Evolutionary conservation across 2,797 vertebrate species (phyloP), one percentile per base, ranked within the genome.

Genomic region (Onychomys torridus): DNA sequence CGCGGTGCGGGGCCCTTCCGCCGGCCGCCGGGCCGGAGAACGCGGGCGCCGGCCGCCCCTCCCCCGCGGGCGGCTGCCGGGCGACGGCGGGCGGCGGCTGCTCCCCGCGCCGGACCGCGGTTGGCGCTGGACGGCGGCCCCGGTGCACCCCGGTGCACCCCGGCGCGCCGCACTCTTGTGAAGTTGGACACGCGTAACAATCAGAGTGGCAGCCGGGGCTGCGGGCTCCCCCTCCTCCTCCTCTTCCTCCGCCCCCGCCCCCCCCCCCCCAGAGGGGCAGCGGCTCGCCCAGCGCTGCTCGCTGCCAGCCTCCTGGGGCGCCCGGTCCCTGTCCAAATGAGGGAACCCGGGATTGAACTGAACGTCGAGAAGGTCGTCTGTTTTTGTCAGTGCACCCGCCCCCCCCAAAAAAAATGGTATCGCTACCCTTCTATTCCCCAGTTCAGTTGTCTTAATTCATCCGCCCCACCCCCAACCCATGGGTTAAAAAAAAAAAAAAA

Each of bases 1-100:
- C 98, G 95, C 86, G 95, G 27, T 19, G 93, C 71, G 91, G 95
- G 76, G 95, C 98, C 94, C 82, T 96, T 94, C 94, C 63, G 97
- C 91, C 95, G 94, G 96, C 97, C 59, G 94, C 94, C 7, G 90
- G 85, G 84, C 43, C 88, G 10, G 86, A 91, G 96, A 84, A 34
- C 49, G 75, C 63, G 59, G 90, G 79, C 92, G 95, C 71, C 85
- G 43, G 91, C 89, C 2, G 93, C 89, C 86, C 94, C 89, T 92
- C 96, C 97, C 96, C 96, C 92, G 81, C 79, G 57, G 65, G 69
- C 92, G 32, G 75, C 90, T 34, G 92, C 92, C 91, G 82, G 93
- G 90, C 93, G 96, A 91, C 77, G 88, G 87, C 83, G 67, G 97
- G 92, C 88, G 95, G 86, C 94, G 63, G 94, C 89, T 55, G 73